Conservation (phyloP, 2,888 invertebrate species). For the Zonitis immaculata region DNA sequence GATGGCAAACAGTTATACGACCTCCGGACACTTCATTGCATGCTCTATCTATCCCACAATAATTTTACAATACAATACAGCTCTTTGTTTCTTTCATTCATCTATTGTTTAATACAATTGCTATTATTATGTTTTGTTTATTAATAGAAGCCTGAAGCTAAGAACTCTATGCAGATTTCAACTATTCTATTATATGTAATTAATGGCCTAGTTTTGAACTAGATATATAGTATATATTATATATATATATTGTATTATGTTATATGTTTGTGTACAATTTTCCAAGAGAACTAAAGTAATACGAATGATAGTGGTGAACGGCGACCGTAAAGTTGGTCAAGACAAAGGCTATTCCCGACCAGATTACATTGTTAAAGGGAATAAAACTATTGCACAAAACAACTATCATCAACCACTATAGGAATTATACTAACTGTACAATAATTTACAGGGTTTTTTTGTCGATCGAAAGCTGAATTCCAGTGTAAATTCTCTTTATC, state of each 20-base stretch:
- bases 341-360: conserved; percentile 9
- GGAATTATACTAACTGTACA: not conserved
- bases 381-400: conserved; percentile 4
- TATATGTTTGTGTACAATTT: not conserved
- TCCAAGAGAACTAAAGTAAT: not conserved
- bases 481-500: too few species aligned
- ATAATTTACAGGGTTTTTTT: not conserved
- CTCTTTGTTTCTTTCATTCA: not conserved
- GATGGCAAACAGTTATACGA: not conserved
- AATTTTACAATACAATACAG: not conserved
- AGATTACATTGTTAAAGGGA: conserved; percentile 6
- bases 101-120: not conserved
- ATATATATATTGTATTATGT: not conserved
- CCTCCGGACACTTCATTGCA: not conserved
- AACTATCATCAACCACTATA: conserved; percentile 3
- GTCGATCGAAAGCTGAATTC: too few species aligned
- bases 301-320: not conserved
- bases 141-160: conserved; percentile 21
- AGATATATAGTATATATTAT: not conserved
- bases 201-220: conserved; percentile 1
- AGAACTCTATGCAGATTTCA: conserved; percentile 15
- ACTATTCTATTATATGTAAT: conserved; percentile 10
- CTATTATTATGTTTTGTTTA: conserved; percentile 4
- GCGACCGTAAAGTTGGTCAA: conserved; percentile 7
- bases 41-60: not conserved